phyloP scores from a whole-genome alignment of 2,888 invertebrate genomes.

The Pristionchus mayeri region DNA sequence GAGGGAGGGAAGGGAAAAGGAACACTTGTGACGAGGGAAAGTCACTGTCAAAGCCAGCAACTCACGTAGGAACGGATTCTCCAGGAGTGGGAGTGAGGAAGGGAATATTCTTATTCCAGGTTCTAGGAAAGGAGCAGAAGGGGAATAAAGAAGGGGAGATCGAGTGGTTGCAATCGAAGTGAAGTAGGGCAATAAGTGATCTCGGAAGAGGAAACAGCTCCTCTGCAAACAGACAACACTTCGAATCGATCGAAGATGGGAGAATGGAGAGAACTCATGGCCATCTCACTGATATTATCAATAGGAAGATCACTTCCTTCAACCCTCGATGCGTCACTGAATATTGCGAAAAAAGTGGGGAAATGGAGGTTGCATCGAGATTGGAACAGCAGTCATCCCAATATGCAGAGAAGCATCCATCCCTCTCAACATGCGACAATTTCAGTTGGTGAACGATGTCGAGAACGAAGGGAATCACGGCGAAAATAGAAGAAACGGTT shows the following conservation, averaged over 20 bases:
- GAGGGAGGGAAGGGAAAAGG: not conserved
- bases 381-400: not conserved
- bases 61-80: too few relatives aligned
- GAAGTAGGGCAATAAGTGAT: not conserved
- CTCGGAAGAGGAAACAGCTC: not conserved
- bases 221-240: not conserved
- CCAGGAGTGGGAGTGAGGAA: too few relatives aligned
- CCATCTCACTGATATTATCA: conserved; percentile 33
- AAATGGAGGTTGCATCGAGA: not conserved
- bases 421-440: not conserved
- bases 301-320: not conserved
- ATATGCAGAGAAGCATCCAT: not conserved
- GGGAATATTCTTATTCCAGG: too few relatives aligned
- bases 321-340: too few relatives aligned
- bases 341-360: not conserved
- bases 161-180: not conserved
- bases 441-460: too few relatives aligned
- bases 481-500: not conserved
- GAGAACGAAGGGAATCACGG: too few relatives aligned
- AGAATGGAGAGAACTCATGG: not conserved
- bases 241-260: not conserved
- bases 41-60: not conserved
- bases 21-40: not conserved
- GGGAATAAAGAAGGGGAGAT: too few relatives aligned
- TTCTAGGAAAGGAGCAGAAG: too few relatives aligned